Evolutionary conservation across 2,888 invertebrate species (phyloP), one percentile per base, ranked within the genome.

Genomic region (Netelia inedita): DNA sequence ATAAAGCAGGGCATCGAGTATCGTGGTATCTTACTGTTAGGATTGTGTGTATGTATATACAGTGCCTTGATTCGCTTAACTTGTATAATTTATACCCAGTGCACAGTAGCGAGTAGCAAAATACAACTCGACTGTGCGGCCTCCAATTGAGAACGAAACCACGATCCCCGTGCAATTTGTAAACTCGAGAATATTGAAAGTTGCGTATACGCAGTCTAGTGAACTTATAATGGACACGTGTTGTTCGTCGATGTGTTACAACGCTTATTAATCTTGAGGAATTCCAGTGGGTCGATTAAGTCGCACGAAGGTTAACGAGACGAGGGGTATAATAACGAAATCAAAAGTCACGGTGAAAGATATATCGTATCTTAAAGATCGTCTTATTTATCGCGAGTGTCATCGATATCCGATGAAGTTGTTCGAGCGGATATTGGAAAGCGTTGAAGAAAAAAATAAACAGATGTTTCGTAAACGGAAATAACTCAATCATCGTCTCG

Each of bases 71-170:
- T 71, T 53, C 59, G 53, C 71, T 73, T 73, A 73, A 72, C 66
- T 73, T 55, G 46, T 66, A 73, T 79, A 66, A 73, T 46, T 65
- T 72, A 66, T 73, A 79, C 16, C 57, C 14, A 72, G 23, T n/a
- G 57, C 46, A 73, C 57, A 79, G 65, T 79, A 72, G 65, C 75
- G 21, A 76, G 16, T 23, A 21, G 63, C 68, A 63, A 76, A 72
- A 53, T 23, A 50, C 59, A 23, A 23, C n/a, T 63, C 10, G 35
- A 61, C 43, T 35, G 46, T 63, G 50, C 28, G 76, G 80, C 76
- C 80, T 84, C 68, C 72, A 68, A 66, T 78, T 68, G 53, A 78
- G 57, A 78, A 68, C 68, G 84, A 63, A 80, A 84, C 81, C 35
- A 46, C 68, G 53, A 16, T 68, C 61, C 72, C 53, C 50, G 66